Percentiles rank a stretch among this genome's conserved stretches.
Conservation (phyloP, 2,797 vertebrate species). For the Typhlichthys eigenmanni region DNA sequence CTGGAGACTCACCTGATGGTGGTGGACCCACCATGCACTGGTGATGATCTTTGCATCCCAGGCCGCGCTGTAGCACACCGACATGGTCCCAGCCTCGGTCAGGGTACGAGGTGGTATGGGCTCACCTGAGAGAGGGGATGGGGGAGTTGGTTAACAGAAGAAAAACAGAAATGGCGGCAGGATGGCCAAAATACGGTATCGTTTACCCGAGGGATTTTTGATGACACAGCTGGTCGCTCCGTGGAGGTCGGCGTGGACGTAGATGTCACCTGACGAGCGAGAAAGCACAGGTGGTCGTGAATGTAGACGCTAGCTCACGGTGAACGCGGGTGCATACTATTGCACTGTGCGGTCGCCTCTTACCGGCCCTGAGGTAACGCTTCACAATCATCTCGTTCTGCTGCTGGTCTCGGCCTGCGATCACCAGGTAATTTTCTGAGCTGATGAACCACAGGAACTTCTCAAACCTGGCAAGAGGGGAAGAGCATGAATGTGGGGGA, state of each 20-base stretch:
- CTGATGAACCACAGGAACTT: conserved; percentile 99
- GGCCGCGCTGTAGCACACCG: conserved; percentile 96
- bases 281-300: conserved; percentile 7
- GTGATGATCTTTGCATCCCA: conserved; percentile 98
- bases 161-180: background rate
- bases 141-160: background rate
- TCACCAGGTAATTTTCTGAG: conserved; percentile 95
- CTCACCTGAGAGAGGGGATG: conserved; percentile 71
- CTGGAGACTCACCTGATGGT: conserved; percentile 87
- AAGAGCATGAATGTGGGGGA: background rate
- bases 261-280: conserved; percentile 85
- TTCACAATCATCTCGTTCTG: conserved; percentile 99
- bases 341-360: background rate
- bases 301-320: background rate
- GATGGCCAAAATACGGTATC: background rate
- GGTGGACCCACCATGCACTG: conserved; percentile 98
- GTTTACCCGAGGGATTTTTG: conserved; percentile 91
- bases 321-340: background rate
- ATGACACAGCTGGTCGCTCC: conserved; percentile 97
- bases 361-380: conserved; percentile 89
- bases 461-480: conserved; percentile 87
- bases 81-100: conserved; percentile 94
- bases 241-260: conserved; percentile 95
- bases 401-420: conserved; percentile 96
- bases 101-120: conserved; percentile 89